Percentiles rank a stretch among this genome's conserved stretches.
These are phyloP conservation scores for Pedionomus torquatus DNA, from an alignment of 2,113 vertebrate genomes.

Conservation along the genomic window DNA sequence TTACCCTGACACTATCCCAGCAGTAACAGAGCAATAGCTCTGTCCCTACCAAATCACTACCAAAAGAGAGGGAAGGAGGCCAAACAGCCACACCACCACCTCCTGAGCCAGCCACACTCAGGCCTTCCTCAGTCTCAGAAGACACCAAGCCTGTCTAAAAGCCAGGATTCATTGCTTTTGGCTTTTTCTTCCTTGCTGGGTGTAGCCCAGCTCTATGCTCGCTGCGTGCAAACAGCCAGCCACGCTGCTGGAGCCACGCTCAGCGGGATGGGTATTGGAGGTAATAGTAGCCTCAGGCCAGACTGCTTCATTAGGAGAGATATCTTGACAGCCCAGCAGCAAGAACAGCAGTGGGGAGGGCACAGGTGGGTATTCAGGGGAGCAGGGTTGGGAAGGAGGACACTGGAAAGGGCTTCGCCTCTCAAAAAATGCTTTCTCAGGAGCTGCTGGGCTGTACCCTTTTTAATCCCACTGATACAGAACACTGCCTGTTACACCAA, in stretches of 20 bases:
- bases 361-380: neutral
- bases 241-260: neutral
- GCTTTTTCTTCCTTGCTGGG: neutral
- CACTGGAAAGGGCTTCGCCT: neutral
- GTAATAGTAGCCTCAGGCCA: slow-evolving; percentile 62
- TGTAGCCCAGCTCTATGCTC: neutral
- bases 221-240: neutral
- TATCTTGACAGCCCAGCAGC: slow-evolving; percentile 59
- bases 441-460: neutral
- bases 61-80: neutral
- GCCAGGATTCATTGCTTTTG: neutral
- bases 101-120: neutral
- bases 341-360: slow-evolving; percentile 1
- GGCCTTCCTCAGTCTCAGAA: neutral
- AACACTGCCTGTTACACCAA: neutral
- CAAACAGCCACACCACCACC: neutral
- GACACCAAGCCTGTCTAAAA: neutral
- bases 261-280: neutral
- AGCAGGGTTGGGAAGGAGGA: neutral
- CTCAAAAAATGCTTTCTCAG: neutral
- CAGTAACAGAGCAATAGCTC: neutral
- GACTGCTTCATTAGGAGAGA: slow-evolving; percentile 69
- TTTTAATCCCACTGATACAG: neutral
- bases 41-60: neutral
- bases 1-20: neutral